Base-by-base conservation (phyloP, 1,140 invertebrate genomes). In the Maconellicoccus hirsutus region DNA sequence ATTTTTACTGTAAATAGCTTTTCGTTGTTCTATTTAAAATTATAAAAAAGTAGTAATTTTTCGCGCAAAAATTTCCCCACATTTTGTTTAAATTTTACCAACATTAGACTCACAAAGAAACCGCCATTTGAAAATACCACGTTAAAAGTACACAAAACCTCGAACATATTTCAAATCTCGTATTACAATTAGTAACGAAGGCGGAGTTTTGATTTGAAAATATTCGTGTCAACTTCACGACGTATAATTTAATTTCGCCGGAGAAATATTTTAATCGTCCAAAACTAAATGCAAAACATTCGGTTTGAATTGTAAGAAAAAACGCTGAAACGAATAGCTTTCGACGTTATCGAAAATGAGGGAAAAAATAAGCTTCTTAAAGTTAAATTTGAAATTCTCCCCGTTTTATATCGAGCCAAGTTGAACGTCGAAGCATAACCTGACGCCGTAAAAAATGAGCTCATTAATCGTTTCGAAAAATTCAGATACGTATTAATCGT, bases 301-400 rank as follows among this genome's bases (percentile, higher is more conserved):
- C n/a, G 42, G 16, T 52, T 52, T 16, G n/a, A 52, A 52, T 52
- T 52, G 6, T 4, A 8, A 8, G 6, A 52, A 16, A 14, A 16
- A 16, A 3, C 16, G 4, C 6, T 8, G 42, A 52, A 52, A 52
- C n/a, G 29, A 33, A 33, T 33, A 33, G 29, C 29, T 33, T 33
- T 16, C 42, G 42, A 52, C 42, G 42, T 8, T 52, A 19, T 16
- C 42, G 42, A 19, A 52, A 52, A 52, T 19, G 16, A 52, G 42
- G 29, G n/a, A 52, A 52, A 52, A 52, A 52, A 52, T 52, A 52
- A 52, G 42, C 42, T 52, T 52, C 42, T 52, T 52, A 52, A 52
- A 52, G 42, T 52, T 52, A 52, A 52, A 52, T 52, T 52, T 52
- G 42, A 52, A 52, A 52, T 52, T 52, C 42, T 52, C 42, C 42